Evolutionary conservation across 1,140 invertebrate species (phyloP), one percentile per base, ranked within the genome.

Genomic region (Drosophila chauvacae): DNA sequence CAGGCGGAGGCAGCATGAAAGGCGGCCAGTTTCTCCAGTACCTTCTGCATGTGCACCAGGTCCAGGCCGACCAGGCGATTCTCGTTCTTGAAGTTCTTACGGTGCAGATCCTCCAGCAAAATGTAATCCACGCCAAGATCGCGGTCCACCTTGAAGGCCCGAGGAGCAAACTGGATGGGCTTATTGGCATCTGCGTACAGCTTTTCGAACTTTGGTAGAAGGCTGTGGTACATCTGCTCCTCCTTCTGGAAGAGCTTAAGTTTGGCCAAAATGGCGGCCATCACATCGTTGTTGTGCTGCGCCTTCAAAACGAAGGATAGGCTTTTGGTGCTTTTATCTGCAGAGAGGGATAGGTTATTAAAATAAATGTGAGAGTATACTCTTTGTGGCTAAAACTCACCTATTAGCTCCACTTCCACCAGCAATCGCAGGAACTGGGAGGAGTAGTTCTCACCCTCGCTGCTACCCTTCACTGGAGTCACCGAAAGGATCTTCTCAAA

Each of bases 1-100:
- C 91, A 92, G 3, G 91, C 91, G 0, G 93, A 93, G 3, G 91
- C 81, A 1, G 94, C 94, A 80, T 95, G 95, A 69, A 95, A 95
- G 7, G 93, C 93, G 1, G 94, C 94, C 30, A 95, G 73, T 20
- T 93, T 93, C 48, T 93, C 93, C 0, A 95, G 90, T 0, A 93
- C 93, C 28, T 91, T 77, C 23, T 93, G 92, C 39, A 94, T 88
- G 56, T 94, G 93, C 10, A 93, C 90, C 6, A 94, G 62, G 33
- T 94, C 92, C 0, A 95, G 70, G 6, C 94, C 94, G 41, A 92
- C 87, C 35, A 93, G 79, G 50, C 94, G 92, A 76, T 95, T 94
- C 18, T 90, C 93, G 93, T 95, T 95, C 33, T 92, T 92, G 73
- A 94, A 95, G 7, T 93, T 93, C 62, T 91, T 92, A 9, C 79